A percentile compares a stretch with the other conserved stretches of the same genome.
Evolutionary conservation across 2,113 vertebrate genomes (phyloP).

Genomic region (Tautogolabrus adspersus): DNA sequence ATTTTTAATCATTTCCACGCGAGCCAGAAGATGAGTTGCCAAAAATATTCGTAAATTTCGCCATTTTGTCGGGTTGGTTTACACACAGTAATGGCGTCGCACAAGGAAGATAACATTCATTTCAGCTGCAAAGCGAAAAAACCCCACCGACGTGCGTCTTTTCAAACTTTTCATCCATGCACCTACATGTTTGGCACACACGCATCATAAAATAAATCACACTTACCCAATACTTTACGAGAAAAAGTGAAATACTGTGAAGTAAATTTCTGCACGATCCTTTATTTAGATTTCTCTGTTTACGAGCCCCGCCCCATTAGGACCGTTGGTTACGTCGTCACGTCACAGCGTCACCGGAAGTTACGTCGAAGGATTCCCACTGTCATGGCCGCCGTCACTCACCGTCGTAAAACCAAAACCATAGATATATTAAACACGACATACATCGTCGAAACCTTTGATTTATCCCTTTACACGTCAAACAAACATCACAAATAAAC

Average conservation of each 20-base stretch:
- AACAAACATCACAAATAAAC: no score
- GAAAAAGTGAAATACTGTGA: constrained; percentile 56
- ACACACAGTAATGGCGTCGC: constrained; percentile 85
- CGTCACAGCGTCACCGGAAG: constrained; percentile 67
- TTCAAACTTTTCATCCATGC: constrained; percentile 22
- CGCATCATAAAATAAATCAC: fast-evolving
- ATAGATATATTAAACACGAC: no score
- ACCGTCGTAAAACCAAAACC: not conserved
- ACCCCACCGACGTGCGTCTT: not conserved
- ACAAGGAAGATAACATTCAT: constrained; percentile 66
- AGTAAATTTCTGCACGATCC: constrained; percentile 78
- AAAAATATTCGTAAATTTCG: constrained; percentile 74
- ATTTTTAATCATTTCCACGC: not conserved
- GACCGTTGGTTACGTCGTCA: constrained; percentile 46
- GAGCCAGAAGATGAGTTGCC: constrained; percentile 8
- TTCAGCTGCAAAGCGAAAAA: constrained; percentile 47
- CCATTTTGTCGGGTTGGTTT: constrained; percentile 85
- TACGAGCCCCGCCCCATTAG: constrained; percentile 81
- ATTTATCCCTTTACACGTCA: no score
- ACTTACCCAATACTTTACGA: constrained; percentile 71
- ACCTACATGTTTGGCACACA: not conserved
- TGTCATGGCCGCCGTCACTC: constrained; percentile 25
- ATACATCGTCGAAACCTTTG: no score
- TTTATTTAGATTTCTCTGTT: constrained; percentile 84
- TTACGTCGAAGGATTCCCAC: constrained; percentile 50